Conservation (phyloP, 2,113 vertebrate genomes). For the Brachypodius melanocephalos region DNA sequence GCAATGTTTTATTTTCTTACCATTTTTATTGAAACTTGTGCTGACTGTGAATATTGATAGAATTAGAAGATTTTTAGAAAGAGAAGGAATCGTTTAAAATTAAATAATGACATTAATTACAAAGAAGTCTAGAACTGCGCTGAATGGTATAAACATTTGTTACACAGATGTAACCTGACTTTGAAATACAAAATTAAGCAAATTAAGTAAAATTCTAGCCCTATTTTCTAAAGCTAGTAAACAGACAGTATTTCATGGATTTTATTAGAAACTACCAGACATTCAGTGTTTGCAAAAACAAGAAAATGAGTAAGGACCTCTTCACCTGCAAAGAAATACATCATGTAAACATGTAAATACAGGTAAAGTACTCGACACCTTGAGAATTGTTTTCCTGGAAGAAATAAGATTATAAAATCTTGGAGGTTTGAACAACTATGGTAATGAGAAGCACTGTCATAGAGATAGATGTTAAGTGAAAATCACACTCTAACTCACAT, state of each 20-base stretch:
- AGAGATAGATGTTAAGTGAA: not conserved
- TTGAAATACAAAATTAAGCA: not conserved
- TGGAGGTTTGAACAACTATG: not conserved
- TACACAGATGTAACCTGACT: not conserved
- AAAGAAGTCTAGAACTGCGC: not conserved
- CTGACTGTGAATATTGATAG: not conserved
- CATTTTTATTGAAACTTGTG: not conserved
- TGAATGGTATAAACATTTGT: not conserved
- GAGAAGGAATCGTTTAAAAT: not conserved
- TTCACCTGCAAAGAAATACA: not conserved
- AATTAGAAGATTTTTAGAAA: not conserved
- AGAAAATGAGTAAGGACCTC: not conserved
- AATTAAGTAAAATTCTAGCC: not conserved
- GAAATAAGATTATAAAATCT: not conserved
- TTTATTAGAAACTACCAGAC: not conserved
- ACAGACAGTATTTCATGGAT: not conserved
- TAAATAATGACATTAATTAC: not conserved
- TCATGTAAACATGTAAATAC: not conserved
- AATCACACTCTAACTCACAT: not conserved
- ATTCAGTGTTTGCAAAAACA: not conserved
- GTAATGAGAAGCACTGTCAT: accelerated
- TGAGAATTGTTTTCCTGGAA: not conserved
- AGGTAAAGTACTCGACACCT: not conserved
- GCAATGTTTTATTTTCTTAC: not conserved
- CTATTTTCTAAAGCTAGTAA: not conserved